These are phyloP conservation scores for Sabellastarte sp. DNA, from an alignment of 2,888 invertebrate genomes.

Conservation along the genomic window DNA sequence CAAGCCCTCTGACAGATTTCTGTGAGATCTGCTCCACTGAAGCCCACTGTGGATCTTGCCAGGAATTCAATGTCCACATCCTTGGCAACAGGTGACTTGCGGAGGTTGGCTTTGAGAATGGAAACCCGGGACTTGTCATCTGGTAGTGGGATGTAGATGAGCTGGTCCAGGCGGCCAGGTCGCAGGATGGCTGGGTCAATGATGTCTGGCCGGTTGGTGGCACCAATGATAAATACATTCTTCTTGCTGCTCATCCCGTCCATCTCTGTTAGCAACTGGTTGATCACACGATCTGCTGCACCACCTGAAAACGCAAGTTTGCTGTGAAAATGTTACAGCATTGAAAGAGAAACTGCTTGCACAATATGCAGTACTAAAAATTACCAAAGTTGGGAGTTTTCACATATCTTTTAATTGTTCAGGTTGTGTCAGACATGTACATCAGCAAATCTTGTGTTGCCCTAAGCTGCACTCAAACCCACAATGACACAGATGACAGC, in stretches of 20 bases:
- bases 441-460: no score
- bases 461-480: no score
- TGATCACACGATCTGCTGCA: constrained; percentile 98
- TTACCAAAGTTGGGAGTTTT: no score
- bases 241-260: constrained; percentile 99
- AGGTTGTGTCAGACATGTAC: no score
- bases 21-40: constrained; percentile 97
- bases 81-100: constrained; percentile 90
- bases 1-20: constrained; percentile 99
- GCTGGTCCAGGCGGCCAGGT: constrained; percentile 97
- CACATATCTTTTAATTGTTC: no score
- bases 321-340: no score
- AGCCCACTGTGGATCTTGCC: constrained; percentile 79
- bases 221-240: constrained; percentile 99
- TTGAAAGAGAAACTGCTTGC: no score
- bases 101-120: constrained; percentile 91
- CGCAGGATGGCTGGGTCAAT: constrained; percentile 98
- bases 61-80: constrained; percentile 82
- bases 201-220: constrained; percentile 89
- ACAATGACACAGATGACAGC: no score
- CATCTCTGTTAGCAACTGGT: constrained; percentile 99
- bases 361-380: no score
- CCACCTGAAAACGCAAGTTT: constrained; percentile 72
- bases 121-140: constrained; percentile 97
- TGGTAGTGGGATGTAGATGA: constrained; percentile 99